A percentile compares a stretch with the other conserved stretches of the same genome.
These are phyloP conservation scores for Steromphala cineraria DNA, from an alignment of 2,888 invertebrate genomes.

Conservation along the genomic window DNA sequence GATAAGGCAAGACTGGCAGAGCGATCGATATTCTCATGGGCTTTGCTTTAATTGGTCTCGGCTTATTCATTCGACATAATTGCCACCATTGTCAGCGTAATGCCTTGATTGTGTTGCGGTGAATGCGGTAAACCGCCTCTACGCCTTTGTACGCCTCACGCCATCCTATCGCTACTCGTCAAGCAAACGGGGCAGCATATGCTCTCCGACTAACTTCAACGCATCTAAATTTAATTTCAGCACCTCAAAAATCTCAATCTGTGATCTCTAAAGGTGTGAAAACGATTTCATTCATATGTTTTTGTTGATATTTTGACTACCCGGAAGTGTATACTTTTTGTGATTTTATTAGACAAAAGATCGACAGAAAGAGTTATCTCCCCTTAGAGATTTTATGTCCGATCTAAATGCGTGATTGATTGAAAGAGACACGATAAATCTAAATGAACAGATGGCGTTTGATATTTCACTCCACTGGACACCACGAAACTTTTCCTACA, in stretches of 20 bases:
- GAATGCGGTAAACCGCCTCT: conserved; percentile 2
- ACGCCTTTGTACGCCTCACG: not conserved
- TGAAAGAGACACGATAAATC: too few relatives aligned
- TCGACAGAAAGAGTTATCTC: not conserved
- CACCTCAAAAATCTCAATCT: not conserved
- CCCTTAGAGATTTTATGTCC: not conserved
- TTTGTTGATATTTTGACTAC: not conserved
- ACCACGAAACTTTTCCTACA: too few relatives aligned
- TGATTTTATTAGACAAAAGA: not conserved
- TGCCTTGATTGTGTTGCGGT: conserved; percentile 2
- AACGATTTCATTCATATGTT: not conserved
- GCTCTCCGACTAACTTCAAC: not conserved
- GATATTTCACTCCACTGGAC: too few relatives aligned
- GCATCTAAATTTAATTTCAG: not conserved
- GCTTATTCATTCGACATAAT: conserved; percentile 2
- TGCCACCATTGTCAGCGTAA: conserved; percentile 2
- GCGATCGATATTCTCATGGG: conserved; percentile 4
- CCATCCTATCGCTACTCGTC: not conserved
- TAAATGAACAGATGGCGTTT: too few relatives aligned
- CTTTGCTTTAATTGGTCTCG: conserved; percentile 2
- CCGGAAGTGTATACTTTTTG: conserved; percentile 3
- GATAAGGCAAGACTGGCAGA: not conserved
- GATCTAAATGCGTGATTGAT: not conserved
- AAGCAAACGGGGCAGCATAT: not conserved
- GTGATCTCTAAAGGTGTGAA: not conserved